Percentiles rank a stretch among this genome's conserved stretches.
Conservation (phyloP, 2,888 invertebrate genomes). For the Endomychus coccineus region DNA sequence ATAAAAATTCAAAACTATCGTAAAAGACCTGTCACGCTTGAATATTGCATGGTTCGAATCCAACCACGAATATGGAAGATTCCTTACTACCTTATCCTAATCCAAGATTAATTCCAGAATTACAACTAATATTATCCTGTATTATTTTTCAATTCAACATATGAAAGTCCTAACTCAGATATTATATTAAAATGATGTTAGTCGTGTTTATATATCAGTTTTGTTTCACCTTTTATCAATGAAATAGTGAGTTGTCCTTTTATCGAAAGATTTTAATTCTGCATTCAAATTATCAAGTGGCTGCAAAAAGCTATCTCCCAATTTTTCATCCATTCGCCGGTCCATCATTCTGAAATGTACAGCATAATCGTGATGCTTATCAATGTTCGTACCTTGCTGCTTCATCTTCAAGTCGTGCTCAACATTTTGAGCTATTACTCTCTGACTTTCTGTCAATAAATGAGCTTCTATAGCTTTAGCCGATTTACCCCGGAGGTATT, state of each 20-base stretch:
- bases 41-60: too few species aligned
- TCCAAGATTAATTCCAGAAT: too few species aligned
- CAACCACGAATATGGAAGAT: too few species aligned
- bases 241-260: conserved; percentile 52
- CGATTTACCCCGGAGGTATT: conserved; percentile 63
- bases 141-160: too few species aligned
- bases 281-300: conserved; percentile 54
- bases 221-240: conserved; percentile 59
- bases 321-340: conserved; percentile 39
- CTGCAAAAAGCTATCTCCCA: conserved; percentile 52
- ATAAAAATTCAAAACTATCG: too few species aligned
- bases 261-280: conserved; percentile 57
- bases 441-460: conserved; percentile 52
- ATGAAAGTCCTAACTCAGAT: too few species aligned
- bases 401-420: conserved; percentile 39
- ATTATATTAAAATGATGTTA: too few species aligned
- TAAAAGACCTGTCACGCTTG: too few species aligned
- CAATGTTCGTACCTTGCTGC: conserved; percentile 27
- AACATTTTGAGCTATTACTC: conserved; percentile 46
- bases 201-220: too few species aligned
- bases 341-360: conserved; percentile 44
- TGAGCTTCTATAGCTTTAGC: conserved; percentile 65
- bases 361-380: conserved; percentile 30
- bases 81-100: too few species aligned
- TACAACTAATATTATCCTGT: too few species aligned